Evolutionary conservation across 1,140 invertebrate genomes (phyloP).

Genomic region (Rhopalosiphum padi): DNA sequence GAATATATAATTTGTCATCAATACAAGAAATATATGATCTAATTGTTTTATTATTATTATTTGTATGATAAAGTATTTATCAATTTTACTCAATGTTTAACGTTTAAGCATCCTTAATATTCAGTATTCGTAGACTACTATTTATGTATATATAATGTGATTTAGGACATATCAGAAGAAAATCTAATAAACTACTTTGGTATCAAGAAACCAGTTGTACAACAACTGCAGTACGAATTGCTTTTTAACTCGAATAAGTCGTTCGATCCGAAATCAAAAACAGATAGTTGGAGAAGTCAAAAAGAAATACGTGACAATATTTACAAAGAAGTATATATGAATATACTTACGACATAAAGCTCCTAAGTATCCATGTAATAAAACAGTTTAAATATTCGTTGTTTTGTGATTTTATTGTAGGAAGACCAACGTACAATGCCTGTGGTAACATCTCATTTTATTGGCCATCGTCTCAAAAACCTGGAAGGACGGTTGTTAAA

Average conservation of each 20-base stretch:
- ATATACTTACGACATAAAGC: background rate
- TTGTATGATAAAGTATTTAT: no score
- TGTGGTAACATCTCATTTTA: background rate
- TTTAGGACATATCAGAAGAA: background rate
- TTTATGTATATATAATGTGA: no score
- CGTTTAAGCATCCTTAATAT: no score
- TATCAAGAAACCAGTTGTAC: background rate
- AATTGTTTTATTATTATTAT: no score
- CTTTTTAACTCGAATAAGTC: background rate
- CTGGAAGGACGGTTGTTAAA: background rate
- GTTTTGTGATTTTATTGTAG: background rate
- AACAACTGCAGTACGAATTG: background rate
- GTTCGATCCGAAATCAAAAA: background rate
- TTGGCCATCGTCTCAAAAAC: background rate
- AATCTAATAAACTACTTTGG: background rate
- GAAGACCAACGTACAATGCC: background rate
- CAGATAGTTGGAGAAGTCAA: background rate
- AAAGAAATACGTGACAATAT: background rate
- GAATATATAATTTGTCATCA: no score
- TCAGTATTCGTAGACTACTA: no score
- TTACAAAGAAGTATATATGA: background rate
- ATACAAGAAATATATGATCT: no score
- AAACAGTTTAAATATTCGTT: background rate
- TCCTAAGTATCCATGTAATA: background rate
- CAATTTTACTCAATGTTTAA: no score